phyloP scores from a whole-genome alignment of 2,797 vertebrate species.

The Semotilus atromaculatus region DNA sequence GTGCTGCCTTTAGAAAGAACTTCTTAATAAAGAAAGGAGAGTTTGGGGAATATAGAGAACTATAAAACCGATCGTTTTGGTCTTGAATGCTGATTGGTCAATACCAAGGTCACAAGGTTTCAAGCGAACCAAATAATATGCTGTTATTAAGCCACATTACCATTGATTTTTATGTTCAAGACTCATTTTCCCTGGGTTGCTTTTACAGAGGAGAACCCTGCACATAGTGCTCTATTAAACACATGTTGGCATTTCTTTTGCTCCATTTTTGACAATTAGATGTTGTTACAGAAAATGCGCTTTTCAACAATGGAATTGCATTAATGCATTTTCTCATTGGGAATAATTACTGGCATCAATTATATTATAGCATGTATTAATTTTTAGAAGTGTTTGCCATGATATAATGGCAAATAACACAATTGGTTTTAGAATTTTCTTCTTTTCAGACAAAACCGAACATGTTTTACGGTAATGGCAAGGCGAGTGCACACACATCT shows the following conservation, averaged over 20 bases:
- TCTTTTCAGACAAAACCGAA: not conserved
- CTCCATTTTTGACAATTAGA: not conserved
- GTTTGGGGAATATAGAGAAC: not conserved
- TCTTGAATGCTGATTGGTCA: not conserved
- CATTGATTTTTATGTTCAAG: not conserved
- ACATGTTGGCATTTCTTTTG: not conserved
- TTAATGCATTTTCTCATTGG: not conserved
- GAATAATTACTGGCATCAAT: not conserved
- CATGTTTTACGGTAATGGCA: not conserved
- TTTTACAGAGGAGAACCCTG: not conserved
- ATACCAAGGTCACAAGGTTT: conserved; percentile 3
- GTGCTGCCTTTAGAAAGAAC: not conserved
- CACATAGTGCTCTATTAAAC: not conserved
- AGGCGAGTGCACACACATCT: not conserved
- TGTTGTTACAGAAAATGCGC: not conserved
- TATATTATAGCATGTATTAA: not conserved
- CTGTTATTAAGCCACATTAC: not conserved
- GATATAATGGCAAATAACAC: not conserved
- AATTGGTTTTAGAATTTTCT: not conserved
- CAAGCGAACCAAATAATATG: not conserved
- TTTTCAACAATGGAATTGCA: not conserved
- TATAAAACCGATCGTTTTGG: not conserved
- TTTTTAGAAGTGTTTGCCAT: not conserved
- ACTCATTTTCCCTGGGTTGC: not conserved
- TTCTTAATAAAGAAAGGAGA: not conserved